Evolutionary conservation across 2,888 invertebrate genomes (phyloP).

Genomic region (Athrips mouffetella): DNA sequence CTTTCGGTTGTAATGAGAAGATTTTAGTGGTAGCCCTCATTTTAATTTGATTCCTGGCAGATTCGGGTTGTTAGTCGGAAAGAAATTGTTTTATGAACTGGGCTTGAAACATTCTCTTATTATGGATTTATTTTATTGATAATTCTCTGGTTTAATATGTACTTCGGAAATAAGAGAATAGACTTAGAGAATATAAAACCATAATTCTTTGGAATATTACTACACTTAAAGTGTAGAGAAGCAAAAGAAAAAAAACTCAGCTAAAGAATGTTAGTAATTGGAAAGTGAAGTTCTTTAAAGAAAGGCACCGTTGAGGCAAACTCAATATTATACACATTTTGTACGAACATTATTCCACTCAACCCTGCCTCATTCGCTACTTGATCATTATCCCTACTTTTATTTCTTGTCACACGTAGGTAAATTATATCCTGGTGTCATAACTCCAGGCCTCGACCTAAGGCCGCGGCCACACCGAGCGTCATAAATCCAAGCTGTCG

Average conservation of each 20-base stretch:
- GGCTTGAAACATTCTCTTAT: background rate
- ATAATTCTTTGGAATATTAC: too few relatives aligned
- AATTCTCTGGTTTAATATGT: too few relatives aligned
- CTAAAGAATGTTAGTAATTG: too few relatives aligned
- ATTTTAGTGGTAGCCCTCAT: slow-evolving; percentile 59
- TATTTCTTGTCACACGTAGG: slow-evolving; percentile 61
- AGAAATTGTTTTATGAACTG: slow-evolving; percentile 13
- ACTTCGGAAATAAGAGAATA: too few relatives aligned
- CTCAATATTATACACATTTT: background rate
- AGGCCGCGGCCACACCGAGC: slow-evolving; percentile 73
- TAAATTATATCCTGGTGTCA: slow-evolving; percentile 72
- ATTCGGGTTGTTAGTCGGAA: slow-evolving; percentile 22
- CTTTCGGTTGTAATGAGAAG: slow-evolving; percentile 69
- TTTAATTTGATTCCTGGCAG: slow-evolving; percentile 52
- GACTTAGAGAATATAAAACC: too few relatives aligned
- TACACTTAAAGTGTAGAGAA: too few relatives aligned
- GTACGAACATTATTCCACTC: background rate
- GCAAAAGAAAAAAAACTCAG: too few relatives aligned
- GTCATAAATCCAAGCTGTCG: slow-evolving; percentile 70
- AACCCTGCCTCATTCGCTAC: slow-evolving; percentile 38
- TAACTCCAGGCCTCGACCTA: slow-evolving; percentile 67
- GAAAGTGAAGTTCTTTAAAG: too few relatives aligned
- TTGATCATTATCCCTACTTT: slow-evolving; percentile 54
- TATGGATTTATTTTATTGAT: too few relatives aligned
- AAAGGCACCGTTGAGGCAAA: too few relatives aligned